These are phyloP conservation scores for Bombyx huttoni DNA, from an alignment of 2,888 invertebrate genomes.

Conservation along the genomic window DNA sequence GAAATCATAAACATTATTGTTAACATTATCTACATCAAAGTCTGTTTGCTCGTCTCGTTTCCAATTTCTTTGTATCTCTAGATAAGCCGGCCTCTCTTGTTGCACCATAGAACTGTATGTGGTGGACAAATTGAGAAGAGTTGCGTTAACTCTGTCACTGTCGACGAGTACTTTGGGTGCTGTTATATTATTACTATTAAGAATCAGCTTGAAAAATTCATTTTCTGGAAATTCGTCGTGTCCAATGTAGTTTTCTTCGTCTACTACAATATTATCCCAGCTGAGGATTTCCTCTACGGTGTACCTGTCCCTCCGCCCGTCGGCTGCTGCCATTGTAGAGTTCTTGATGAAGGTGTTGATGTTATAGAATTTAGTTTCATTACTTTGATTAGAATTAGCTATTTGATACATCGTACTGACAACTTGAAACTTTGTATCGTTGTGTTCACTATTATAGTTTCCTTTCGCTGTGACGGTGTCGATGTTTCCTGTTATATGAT, in stretches of 20 bases:
- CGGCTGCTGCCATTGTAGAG: neutral
- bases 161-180: neutral
- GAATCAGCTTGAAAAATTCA: constrained; percentile 6
- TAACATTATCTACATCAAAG: constrained; percentile 22
- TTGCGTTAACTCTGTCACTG: neutral
- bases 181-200: constrained; percentile 7
- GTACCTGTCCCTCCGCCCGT: neutral
- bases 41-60: constrained; percentile 28
- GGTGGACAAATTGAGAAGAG: neutral
- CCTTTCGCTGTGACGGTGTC: neutral
- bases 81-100: constrained; percentile 28
- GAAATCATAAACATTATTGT: constrained; percentile 22
- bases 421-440: neutral
- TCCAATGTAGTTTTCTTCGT: constrained; percentile 3
- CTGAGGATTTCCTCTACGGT: neutral
- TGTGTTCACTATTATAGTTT: neutral
- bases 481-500: neutral
- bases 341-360: neutral
- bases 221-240: constrained; percentile 21
- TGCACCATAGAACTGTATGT: constrained; percentile 26
- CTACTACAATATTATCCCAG: neutral
- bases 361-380: neutral
- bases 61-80: constrained; percentile 36
- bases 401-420: neutral
- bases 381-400: neutral